phyloP scores from a whole-genome alignment of 2,888 invertebrate genomes.

The Celastrina argiolus region DNA sequence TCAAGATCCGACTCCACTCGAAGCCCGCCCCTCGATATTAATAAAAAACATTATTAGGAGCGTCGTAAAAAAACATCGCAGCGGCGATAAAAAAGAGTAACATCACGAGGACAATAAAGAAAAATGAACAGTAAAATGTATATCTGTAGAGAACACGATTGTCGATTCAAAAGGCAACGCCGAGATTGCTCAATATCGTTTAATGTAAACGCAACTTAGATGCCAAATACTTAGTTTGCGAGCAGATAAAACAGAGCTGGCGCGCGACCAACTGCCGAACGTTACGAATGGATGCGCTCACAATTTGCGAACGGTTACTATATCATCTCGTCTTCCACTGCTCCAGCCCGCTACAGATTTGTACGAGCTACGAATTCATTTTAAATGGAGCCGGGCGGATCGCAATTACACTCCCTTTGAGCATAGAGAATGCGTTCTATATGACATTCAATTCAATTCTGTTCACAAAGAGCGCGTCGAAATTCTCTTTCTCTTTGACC shows the following conservation, averaged over 20 bases:
- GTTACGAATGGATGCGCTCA: conserved; percentile 64
- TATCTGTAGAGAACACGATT: conserved; percentile 7
- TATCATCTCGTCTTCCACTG: conserved; percentile 38
- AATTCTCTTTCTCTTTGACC: conserved; percentile 69
- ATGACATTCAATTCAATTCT: conserved; percentile 74
- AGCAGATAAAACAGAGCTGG: conserved; percentile 73
- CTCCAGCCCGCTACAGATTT: conserved; percentile 59
- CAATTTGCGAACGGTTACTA: conserved; percentile 50
- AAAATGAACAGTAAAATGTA: conserved; percentile 20
- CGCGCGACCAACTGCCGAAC: conserved; percentile 66
- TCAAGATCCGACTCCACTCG: neutral
- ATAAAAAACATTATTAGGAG: neutral
- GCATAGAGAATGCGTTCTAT: conserved; percentile 66
- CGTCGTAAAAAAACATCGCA: conserved; percentile 6
- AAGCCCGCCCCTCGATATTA: conserved; percentile 2
- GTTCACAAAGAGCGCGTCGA: conserved; percentile 66
- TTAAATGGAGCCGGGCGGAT: conserved; percentile 69
- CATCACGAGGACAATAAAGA: conserved; percentile 15
- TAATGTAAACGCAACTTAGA: conserved; percentile 70
- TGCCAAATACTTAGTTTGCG: conserved; percentile 65
- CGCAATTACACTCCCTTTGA: conserved; percentile 75
- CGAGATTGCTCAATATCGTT: conserved; percentile 67
- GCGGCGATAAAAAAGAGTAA: conserved; percentile 2
- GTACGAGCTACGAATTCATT: conserved; percentile 69
- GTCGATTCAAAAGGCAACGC: conserved; percentile 51